Base-by-base conservation (phyloP, 2,888 invertebrate species). In the Prenolepis imparis region DNA sequence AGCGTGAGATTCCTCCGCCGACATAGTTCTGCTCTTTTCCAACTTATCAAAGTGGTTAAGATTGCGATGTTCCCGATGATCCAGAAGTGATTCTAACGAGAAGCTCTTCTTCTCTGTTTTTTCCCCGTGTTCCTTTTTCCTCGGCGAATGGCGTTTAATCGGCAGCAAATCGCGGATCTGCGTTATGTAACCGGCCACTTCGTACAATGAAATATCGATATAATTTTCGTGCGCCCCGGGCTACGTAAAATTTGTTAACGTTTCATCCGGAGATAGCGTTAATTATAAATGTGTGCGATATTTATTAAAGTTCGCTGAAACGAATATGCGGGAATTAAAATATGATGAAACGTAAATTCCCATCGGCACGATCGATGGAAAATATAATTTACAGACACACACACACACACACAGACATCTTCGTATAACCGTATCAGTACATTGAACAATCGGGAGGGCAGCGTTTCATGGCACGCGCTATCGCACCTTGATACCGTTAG, bases 11-110 rank as follows among this genome's bases (percentile, higher is more conserved):
- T 87, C 88, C 87, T 61, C 67, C 70, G 84, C 70, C 86, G 83
- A 89, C 90, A 87, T 74, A 85, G 84, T 72, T 84, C 82, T 85
- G 87, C 85, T 73, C 85, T 85, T 85, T 36, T 84, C 84, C 85
- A 77, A 84, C 82, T 84, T 85, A 78, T 85, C 90, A 85, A 84
- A 86, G 87, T 86, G 84, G 86, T 85, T 87, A 89, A 91, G 84
- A 91, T 88, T 87, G 88, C 86, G 85, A 91, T 90, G 88, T 90
- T 90, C 89, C 87, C 82, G 87, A 74, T 77, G 87, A 74, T 77
- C 73, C 83, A 81, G 86, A 84, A 66, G 84, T 80, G 83, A 85
- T 86, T 70, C 78, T 83, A 77, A 74, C 82, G 81, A 83, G 84
- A 86, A 86, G 86, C 82, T 86, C 82, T 85, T 67, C 78, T 82